Evolutionary conservation across 2,888 invertebrate genomes (phyloP), one percentile per base, ranked within the genome.

Genomic region (Labia minor): DNA sequence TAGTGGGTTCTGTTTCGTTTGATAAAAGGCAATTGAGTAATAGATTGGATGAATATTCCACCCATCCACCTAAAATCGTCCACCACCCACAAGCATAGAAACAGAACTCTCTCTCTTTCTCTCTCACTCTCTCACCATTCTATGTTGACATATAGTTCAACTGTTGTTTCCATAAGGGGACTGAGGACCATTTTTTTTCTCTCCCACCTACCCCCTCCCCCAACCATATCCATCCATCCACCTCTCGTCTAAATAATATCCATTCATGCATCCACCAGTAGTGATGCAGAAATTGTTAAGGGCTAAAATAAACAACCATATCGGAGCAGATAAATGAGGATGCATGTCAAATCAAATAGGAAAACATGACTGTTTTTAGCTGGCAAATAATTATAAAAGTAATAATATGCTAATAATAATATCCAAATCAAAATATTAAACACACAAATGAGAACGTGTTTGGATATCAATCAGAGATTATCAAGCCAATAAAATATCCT

Each of bases 391-490:
- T 49, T 49, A 49, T 49, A 49, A 49, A 49, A 49, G 49, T 49
- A 49, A 49, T 49, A 49, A 49, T 49, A 49, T 49, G 49, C 49
- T 49, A 49, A 49, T 49, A 49, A 49, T 49, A 49, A 49, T 49
- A 49, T 49, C 49, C 49, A 49, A 49, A 49, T 49, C 49, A 49
- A 49, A 49, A 49, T 49, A 49, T 49, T 49, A 49, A 49, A 49
- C 49, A 49, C 49, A 49, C 49, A 49, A 49, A 49, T 49, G 49
- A 49, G 49, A 49, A 49, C 49, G 68, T 61, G 68, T 66, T 21
- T 21, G 68, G 68, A 68, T 68, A 68, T 68, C 68, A 68, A 68
- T 68, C 68, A 68, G 64, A 64, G 68, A 68, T 68, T 68, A 68
- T 68, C 68, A 68, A 68, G 68, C 68, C 68, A 66, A 68, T 66